These are phyloP conservation scores for Nesometra sesokonis DNA, from an alignment of 35 echinoderm and acorn worm genomes.

Conservation along the genomic window DNA sequence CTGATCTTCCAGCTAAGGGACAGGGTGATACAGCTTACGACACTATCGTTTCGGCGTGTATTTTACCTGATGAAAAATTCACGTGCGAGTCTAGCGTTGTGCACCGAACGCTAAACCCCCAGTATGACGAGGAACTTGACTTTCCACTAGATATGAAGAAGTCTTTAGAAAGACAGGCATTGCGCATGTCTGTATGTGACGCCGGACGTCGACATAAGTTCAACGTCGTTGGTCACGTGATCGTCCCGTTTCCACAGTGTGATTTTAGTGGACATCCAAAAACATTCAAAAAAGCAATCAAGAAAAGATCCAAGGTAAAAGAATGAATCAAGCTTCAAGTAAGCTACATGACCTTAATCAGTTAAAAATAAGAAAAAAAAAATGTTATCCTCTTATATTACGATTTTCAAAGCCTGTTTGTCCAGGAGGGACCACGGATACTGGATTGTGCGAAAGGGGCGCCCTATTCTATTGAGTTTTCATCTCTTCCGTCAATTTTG, in stretches of 20 bases:
- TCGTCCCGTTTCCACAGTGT: not conserved
- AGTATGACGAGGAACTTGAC: constrained; percentile 2
- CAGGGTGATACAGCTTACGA: not conserved
- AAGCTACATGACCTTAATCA: too few species aligned
- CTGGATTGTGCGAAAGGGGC: too few species aligned
- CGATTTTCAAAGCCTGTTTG: too few species aligned
- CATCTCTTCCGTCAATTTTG: too few species aligned
- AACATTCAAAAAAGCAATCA: not conserved
- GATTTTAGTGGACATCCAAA: not conserved
- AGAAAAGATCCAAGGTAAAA: not conserved
- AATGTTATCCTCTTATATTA: too few species aligned
- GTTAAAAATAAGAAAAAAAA: too few species aligned
- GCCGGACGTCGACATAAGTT: not conserved
- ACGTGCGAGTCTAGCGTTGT: not conserved
- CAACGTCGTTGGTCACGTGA: constrained; percentile 7
- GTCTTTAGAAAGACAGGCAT: not conserved
- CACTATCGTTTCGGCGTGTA: not conserved
- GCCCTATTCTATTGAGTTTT: too few species aligned
- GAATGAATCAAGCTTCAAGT: too few species aligned
- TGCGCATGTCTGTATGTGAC: constrained; percentile 6
- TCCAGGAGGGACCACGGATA: too few species aligned
- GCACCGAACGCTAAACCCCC: not conserved
- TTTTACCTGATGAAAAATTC: not conserved
- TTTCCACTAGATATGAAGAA: constrained; percentile 7
- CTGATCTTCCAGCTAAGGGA: not conserved